These are phyloP conservation scores for Penaeus monodon DNA, from an alignment of 2,888 invertebrate genomes.

Conservation along the genomic window DNA sequence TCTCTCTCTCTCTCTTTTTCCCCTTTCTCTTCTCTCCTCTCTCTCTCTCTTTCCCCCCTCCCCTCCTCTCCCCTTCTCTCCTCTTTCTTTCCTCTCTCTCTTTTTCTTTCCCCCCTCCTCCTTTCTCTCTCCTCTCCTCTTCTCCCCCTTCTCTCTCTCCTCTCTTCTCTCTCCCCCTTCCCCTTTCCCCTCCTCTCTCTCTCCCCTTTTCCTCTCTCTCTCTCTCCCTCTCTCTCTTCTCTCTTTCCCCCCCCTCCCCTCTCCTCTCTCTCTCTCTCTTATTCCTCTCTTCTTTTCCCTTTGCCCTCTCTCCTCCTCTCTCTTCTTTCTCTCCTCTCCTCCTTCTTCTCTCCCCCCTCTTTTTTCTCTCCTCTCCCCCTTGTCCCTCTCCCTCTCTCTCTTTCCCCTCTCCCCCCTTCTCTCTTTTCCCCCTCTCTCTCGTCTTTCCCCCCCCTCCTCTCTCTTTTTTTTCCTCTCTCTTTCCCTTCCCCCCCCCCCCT, in stretches of 20 bases:
- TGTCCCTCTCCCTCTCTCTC: neutral
- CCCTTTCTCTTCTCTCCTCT: too few species aligned
- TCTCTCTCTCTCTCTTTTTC: neutral
- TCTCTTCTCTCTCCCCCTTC: too few species aligned
- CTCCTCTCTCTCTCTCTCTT: rapidly evolving
- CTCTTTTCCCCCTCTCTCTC: neutral
- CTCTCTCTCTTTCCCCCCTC: too few species aligned
- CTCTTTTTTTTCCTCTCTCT: too few species aligned
- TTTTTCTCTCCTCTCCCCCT: neutral
- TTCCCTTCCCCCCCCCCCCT: neutral
- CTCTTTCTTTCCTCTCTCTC: neutral
- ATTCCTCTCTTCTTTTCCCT: too few species aligned
- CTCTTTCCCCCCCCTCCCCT: too few species aligned
- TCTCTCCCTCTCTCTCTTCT: rapidly evolving
- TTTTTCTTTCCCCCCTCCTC: neutral
- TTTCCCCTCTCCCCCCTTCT: neutral
- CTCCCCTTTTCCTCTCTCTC: too few species aligned
- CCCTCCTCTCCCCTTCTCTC: neutral
- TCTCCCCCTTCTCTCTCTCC: neutral
- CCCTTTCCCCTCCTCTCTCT: neutral
- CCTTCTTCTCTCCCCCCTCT: too few species aligned
- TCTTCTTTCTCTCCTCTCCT: too few species aligned
- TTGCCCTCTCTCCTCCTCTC: too few species aligned
- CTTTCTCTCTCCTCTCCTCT: neutral
- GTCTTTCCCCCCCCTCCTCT: neutral